Percentiles rank a stretch among this genome's conserved stretches.
These are phyloP conservation scores for Caloenas nicobarica DNA, from an alignment of 2,113 vertebrate genomes.

Conservation along the genomic window DNA sequence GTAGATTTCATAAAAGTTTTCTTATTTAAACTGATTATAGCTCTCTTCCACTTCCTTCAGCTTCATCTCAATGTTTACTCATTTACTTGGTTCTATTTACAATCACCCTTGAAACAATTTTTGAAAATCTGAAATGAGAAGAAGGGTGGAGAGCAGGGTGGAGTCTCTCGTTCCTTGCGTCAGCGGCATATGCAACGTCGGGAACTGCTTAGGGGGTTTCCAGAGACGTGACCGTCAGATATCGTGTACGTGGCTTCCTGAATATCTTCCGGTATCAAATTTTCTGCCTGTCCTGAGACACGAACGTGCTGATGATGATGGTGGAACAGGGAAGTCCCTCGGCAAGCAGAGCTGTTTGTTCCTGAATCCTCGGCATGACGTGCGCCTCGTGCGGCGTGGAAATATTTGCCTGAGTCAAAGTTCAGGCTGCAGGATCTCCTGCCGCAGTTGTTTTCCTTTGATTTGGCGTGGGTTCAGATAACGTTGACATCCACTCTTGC, in stretches of 20 bases:
- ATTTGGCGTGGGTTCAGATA: not conserved
- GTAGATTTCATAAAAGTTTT: not conserved
- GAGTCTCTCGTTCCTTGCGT: not conserved
- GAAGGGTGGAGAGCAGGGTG: not conserved
- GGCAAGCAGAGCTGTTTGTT: not conserved
- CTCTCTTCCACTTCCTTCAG: not conserved
- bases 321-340: not conserved
- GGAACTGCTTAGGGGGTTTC: constrained; percentile 7
- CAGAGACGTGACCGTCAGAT: not conserved
- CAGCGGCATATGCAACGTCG: accelerated
- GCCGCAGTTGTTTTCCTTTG: not conserved
- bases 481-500: not conserved
- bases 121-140: not conserved
- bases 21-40: not conserved
- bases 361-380: not conserved
- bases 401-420: not conserved
- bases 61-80: not conserved
- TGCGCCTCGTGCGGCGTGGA: accelerated
- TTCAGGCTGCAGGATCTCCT: not conserved
- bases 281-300: not conserved
- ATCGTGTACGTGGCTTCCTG: not conserved
- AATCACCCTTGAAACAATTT: not conserved
- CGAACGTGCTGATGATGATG: not conserved
- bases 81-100: not conserved
- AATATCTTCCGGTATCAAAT: not conserved